Percentiles rank a stretch among this genome's conserved stretches.
phyloP scores from a whole-genome alignment of 2,113 vertebrate species.

The Gobiocypris rarus region DNA sequence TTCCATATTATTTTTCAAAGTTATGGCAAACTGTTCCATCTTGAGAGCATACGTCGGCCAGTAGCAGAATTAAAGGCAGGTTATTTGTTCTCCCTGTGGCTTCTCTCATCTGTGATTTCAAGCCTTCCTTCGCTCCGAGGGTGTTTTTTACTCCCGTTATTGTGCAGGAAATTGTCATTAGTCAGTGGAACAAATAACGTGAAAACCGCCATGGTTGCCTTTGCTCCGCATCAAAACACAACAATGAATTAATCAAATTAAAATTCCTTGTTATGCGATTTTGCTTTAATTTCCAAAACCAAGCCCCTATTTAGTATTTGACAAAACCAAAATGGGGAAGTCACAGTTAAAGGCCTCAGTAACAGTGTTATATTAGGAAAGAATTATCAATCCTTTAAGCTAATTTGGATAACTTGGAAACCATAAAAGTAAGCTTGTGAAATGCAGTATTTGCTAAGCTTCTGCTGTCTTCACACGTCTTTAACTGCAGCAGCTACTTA shows the following conservation, averaged over 20 bases:
- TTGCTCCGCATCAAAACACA: conserved; percentile 79
- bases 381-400: conserved; percentile 86
- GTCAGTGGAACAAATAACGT: conserved; percentile 85
- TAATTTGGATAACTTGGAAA: conserved; percentile 83
- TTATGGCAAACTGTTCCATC: conserved; percentile 57
- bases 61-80: conserved; percentile 72
- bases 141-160: conserved; percentile 79
- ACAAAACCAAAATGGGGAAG: conserved; percentile 77
- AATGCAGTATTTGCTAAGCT: conserved; percentile 76
- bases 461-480: conserved; percentile 74
- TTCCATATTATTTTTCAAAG: conserved; percentile 54
- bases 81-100: conserved; percentile 77
- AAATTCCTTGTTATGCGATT: conserved; percentile 83
- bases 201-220: conserved; percentile 79
- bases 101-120: conserved; percentile 75
- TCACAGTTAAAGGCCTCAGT: conserved; percentile 81
- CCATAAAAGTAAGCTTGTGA: conserved; percentile 78
- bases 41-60: conserved; percentile 67
- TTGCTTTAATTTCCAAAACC: conserved; percentile 84
- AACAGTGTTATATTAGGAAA: conserved; percentile 83
- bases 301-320: conserved; percentile 79
- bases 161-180: conserved; percentile 86
- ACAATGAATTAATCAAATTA: conserved; percentile 88
- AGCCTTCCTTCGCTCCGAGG: conserved; percentile 78
- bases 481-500: conserved; percentile 74